Percentiles rank a stretch among this genome's conserved stretches.
Evolutionary conservation across 2,797 vertebrate species (phyloP).

Genomic region (Aselliscus stoliczkanus): DNA sequence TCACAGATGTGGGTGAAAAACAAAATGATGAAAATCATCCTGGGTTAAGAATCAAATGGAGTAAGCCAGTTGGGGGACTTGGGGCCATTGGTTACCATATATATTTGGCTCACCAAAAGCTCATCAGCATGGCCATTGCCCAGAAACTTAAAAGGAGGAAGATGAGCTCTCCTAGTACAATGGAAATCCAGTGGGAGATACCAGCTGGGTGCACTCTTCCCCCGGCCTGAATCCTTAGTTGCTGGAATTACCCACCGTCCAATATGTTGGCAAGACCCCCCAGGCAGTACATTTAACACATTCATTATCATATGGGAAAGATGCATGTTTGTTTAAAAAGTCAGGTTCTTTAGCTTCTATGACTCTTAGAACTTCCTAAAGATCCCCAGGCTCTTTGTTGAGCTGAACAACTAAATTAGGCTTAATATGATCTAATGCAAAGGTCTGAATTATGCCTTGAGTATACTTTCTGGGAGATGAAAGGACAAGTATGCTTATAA

Average conservation of each 20-base stretch:
- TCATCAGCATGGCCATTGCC: neutral
- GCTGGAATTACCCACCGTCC: neutral
- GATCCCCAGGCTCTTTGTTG: conserved; percentile 59
- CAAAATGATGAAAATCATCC: neutral
- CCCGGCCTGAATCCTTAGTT: neutral
- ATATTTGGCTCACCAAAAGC: neutral
- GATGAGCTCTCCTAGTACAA: neutral
- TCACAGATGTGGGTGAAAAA: neutral
- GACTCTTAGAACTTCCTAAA: conserved; percentile 67
- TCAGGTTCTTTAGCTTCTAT: conserved; percentile 52
- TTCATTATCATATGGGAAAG: conserved; percentile 49
- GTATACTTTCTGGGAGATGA: conserved; percentile 72
- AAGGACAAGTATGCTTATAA: conserved; percentile 75
- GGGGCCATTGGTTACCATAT: neutral
- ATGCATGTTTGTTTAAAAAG: conserved; percentile 61
- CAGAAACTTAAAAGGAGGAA: neutral
- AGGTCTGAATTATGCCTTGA: conserved; percentile 68
- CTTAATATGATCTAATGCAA: conserved; percentile 73
- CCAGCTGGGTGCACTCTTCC: neutral
- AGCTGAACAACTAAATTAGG: conserved; percentile 69
- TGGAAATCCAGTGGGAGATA: neutral
- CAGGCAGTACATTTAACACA: conserved; percentile 6
- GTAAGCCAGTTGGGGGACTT: neutral
- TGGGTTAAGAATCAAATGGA: neutral
- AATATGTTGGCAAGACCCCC: neutral